Percentiles rank a stretch among this genome's conserved stretches.
phyloP scores from a whole-genome alignment of 1,140 invertebrate genomes.

The Eupeodes corollae region DNA sequence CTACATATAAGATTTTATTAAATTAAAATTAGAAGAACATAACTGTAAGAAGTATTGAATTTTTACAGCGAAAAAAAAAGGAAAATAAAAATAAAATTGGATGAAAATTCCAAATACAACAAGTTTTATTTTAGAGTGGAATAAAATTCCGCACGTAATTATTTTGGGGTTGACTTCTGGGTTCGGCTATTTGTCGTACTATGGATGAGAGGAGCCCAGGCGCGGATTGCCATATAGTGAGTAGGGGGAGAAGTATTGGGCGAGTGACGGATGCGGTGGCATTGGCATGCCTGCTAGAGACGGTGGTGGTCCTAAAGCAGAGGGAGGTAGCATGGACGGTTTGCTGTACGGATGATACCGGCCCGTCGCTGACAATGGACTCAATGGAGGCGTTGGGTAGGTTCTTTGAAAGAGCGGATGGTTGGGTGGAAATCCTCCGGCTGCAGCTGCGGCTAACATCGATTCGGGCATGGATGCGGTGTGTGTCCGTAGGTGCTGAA shows the following conservation, averaged over 20 bases:
- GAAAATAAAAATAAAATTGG: too few species aligned
- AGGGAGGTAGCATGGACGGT: conserved; percentile 46
- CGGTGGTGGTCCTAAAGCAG: conserved; percentile 37
- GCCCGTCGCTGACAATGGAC: conserved; percentile 61
- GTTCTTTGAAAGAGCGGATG: conserved; percentile 59
- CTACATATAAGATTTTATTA: too few species aligned
- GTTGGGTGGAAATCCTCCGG: conserved; percentile 42
- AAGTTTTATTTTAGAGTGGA: too few species aligned
- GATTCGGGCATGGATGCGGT: conserved; percentile 51
- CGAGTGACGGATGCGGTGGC: conserved; percentile 54
- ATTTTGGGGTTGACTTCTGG: too few species aligned
- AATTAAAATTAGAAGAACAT: too few species aligned
- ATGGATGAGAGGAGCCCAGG: conserved; percentile 57
- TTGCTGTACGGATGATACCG: conserved; percentile 82
- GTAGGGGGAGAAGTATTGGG: conserved; percentile 74
- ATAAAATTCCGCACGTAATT: too few species aligned
- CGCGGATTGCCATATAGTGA: conserved; percentile 74
- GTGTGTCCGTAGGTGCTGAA: conserved; percentile 81
- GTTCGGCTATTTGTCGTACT: conserved; percentile 12
- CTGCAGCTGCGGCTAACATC: conserved; percentile 41
- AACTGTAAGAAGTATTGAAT: too few species aligned
- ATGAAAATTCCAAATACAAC: too few species aligned
- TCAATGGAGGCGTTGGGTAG: conserved; percentile 80
- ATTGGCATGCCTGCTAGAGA: conserved; percentile 47
- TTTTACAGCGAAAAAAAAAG: too few species aligned